Percentiles rank a stretch among this genome's conserved stretches.
These are phyloP conservation scores for Lepilemur septentrionalis DNA, from an alignment of 2,797 vertebrate genomes.

Conservation along the genomic window DNA sequence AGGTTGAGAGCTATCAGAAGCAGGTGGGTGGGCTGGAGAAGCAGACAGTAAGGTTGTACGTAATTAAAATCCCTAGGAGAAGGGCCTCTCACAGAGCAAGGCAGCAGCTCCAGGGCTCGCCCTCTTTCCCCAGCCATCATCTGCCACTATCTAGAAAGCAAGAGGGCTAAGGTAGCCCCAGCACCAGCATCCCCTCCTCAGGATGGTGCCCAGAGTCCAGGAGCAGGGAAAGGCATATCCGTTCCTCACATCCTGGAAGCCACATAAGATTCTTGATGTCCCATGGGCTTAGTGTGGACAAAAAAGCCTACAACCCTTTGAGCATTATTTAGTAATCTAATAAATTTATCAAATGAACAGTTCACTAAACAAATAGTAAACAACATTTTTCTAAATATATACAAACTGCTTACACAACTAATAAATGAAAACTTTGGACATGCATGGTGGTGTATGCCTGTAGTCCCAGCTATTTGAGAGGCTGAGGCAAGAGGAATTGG, in stretches of 20 bases:
- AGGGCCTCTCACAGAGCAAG: neutral
- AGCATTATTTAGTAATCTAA: neutral
- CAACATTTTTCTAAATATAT: constrained; percentile 19
- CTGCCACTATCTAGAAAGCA: neutral
- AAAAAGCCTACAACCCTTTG: neutral
- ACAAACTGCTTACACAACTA: neutral
- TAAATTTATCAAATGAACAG: neutral
- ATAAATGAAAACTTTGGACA: neutral
- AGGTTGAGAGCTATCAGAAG: neutral
- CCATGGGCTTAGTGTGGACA: neutral
- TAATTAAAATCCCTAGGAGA: neutral
- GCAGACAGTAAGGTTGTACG: neutral
- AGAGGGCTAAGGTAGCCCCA: neutral
- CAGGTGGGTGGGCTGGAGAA: neutral
- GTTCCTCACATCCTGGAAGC: neutral
- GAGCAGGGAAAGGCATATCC: neutral
- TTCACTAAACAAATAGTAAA: neutral
- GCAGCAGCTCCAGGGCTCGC: neutral
- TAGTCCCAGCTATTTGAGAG: neutral
- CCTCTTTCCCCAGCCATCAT: neutral
- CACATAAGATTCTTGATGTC: neutral
- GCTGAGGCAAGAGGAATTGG: neutral
- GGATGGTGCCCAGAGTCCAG: neutral
- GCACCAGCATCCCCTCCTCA: neutral
- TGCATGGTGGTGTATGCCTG: neutral